phyloP scores from a whole-genome alignment of 1,140 invertebrate genomes.

The Diorhabda sublineata region DNA sequence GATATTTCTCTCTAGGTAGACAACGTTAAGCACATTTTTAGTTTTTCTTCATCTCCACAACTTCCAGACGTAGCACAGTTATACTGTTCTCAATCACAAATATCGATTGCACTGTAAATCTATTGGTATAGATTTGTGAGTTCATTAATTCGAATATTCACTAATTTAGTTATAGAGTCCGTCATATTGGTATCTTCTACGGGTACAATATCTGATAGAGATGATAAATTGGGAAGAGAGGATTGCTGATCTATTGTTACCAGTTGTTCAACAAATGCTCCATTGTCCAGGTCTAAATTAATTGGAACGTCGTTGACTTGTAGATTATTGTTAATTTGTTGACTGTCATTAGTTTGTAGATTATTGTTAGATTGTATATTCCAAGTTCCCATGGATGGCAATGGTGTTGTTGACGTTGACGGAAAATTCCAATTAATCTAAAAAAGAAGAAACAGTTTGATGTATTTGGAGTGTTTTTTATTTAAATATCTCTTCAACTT shows the following conservation, averaged over 20 bases:
- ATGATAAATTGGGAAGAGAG: background rate
- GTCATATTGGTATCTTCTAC: slow-evolving; percentile 6
- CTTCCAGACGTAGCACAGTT: too few relatives aligned
- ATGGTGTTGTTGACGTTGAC: background rate
- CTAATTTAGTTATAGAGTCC: slow-evolving; percentile 13
- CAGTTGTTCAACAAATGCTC: background rate
- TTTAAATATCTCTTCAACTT: too few relatives aligned
- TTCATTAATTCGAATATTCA: slow-evolving; percentile 1
- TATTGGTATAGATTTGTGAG: background rate
- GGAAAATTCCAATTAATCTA: background rate
- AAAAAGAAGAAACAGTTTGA: background rate
- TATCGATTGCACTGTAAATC: too few relatives aligned
- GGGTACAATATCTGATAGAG: slow-evolving; percentile 15
- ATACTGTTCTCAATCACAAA: too few relatives aligned
- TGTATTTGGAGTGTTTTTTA: too few relatives aligned
- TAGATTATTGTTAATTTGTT: too few relatives aligned
- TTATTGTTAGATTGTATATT: background rate
- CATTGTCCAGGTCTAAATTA: slow-evolving; percentile 2
- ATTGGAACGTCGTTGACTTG: too few relatives aligned
- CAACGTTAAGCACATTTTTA: too few relatives aligned
- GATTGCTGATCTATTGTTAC: background rate
- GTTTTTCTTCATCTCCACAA: too few relatives aligned
- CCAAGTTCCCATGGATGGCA: slow-evolving; percentile 5
- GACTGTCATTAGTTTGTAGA: too few relatives aligned
- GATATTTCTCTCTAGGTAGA: too few relatives aligned